phyloP scores from a whole-genome alignment of 2,888 invertebrate genomes.

The Tineola bisselliella region DNA sequence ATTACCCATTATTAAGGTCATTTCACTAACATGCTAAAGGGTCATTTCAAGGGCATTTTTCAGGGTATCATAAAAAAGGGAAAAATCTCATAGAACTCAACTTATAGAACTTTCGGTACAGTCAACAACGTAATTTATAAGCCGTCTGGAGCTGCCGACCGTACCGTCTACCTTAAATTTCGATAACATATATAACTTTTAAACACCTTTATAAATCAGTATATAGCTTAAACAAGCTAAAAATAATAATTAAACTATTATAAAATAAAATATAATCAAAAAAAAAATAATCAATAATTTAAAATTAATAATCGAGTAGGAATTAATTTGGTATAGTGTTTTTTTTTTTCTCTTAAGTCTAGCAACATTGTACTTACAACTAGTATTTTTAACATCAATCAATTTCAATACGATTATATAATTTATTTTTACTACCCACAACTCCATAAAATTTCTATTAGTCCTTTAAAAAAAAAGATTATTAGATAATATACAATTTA shows the following conservation, averaged over 20 bases:
- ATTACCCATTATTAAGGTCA: too few relatives aligned
- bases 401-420: neutral
- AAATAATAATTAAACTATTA: too few relatives aligned
- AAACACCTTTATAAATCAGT: too few relatives aligned
- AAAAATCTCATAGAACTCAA: neutral
- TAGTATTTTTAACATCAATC: neutral
- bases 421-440: neutral
- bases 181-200: too few relatives aligned
- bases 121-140: too few relatives aligned
- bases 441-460: too few relatives aligned
- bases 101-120: too few relatives aligned
- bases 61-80: slow-evolving; percentile 45
- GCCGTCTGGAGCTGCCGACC: too few relatives aligned
- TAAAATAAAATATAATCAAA: slow-evolving; percentile 18
- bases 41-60: slow-evolving; percentile 22
- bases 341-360: neutral
- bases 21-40: slow-evolving; percentile 59
- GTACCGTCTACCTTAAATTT: too few relatives aligned
- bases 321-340: neutral
- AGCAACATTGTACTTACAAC: neutral
- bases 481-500: neutral
- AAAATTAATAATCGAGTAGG: neutral
- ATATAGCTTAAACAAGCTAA: too few relatives aligned
- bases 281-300: slow-evolving; percentile 20
- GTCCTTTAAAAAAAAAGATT: too few relatives aligned